Evolutionary conservation across 1,140 invertebrate species (phyloP), one percentile per base, ranked within the genome.

Genomic region (Hirudo medicinalis): DNA sequence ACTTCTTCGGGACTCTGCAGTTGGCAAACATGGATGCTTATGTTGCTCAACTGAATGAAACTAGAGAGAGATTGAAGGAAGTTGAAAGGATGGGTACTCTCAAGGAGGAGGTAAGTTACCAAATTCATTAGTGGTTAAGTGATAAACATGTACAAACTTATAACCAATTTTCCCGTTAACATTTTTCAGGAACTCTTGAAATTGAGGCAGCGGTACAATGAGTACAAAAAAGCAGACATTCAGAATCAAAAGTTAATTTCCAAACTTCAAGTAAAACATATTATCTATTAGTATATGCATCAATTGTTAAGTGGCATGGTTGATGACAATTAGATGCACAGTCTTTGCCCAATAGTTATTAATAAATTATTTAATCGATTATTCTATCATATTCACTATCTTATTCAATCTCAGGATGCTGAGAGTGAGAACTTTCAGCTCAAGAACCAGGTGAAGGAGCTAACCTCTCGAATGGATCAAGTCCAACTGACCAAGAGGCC

Each of bases 381-480:
- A 49, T 15, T 49, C n/a, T n/a, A n/a, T n/a, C n/a, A n/a, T n/a
- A n/a, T n/a, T n/a, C n/a, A n/a, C n/a, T n/a, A 40, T 6, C 11
- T 40, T 40, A 40, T 40, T 40, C 40, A 49, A 49, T 74, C 79
- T 70, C 76, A 89, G 87, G 80, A 78, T 69, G 76, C 89, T 63
- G 85, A 88, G 77, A 87, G 89, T 76, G 89, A 90, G 78, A 90
- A 90, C 78, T 85, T 87, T 72, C 87, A 87, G 75, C 82, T 91
- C 43, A 85, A 87, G 76, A 85, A 86, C 68, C 89, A 88, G 75
- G 82, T 89, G 32, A 87, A 86, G 75, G 84, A 90, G 67, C 87
- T 90, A 13, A 90, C 92, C 79, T 89, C 89, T 72, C 90, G 92
- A 79, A 82, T 92, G 76, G 90, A 92, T 76, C 86, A 91, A 63